Conservation (phyloP, 2,888 invertebrate species). For the Drosophila cracens region DNA sequence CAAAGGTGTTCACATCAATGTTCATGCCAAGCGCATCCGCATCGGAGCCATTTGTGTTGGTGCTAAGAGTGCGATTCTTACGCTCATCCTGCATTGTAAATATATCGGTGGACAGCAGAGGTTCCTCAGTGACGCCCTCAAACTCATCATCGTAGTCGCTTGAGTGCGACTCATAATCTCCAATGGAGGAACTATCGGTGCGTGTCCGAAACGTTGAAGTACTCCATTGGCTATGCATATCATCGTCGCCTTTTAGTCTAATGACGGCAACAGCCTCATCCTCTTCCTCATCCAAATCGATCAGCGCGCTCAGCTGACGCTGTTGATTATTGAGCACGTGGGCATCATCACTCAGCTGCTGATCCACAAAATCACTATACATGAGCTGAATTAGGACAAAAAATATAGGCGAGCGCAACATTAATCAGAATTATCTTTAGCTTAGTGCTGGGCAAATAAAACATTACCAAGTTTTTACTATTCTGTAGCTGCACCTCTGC, state of each 20-base stretch:
- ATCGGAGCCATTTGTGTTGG: constrained; percentile 76
- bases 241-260: constrained; percentile 49
- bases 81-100: constrained; percentile 28
- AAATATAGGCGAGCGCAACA: background rate
- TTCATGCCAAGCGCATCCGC: constrained; percentile 77
- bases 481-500: constrained; percentile 66
- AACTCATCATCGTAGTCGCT: constrained; percentile 83
- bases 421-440: background rate
- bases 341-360: constrained; percentile 63
- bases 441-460: background rate
- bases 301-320: constrained; percentile 45
- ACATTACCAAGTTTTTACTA: constrained; percentile 76
- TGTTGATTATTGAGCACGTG: constrained; percentile 71
- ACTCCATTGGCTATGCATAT: constrained; percentile 75
- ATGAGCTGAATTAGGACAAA: constrained; percentile 65
- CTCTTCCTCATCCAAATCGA: constrained; percentile 46
- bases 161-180: constrained; percentile 84
- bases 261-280: constrained; percentile 21
- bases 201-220: constrained; percentile 82
- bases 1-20: constrained; percentile 82
- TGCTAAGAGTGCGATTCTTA: constrained; percentile 77
- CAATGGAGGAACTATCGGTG: constrained; percentile 84
- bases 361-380: constrained; percentile 76
- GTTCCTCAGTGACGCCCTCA: constrained; percentile 25
- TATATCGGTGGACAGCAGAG: constrained; percentile 14